Percentiles rank a stretch among this genome's conserved stretches.
These are phyloP conservation scores for Agonopterix arenella DNA, from an alignment of 2,888 invertebrate species.

Conservation along the genomic window DNA sequence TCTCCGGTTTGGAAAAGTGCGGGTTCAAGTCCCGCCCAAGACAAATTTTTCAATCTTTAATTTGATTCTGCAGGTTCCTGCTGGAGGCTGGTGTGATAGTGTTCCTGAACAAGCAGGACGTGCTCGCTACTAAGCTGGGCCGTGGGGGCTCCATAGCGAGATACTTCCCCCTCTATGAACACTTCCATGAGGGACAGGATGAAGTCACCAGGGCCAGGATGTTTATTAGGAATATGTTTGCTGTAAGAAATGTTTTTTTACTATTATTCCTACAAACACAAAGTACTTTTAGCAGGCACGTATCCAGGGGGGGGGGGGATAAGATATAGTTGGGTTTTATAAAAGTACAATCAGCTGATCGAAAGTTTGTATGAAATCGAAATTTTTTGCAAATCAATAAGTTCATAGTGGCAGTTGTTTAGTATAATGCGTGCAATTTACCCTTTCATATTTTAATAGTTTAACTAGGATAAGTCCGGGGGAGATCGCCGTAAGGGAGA, in stretches of 20 bases:
- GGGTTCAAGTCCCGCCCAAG: no score
- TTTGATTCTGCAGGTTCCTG: conserved; percentile 80
- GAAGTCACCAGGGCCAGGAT: conserved; percentile 81
- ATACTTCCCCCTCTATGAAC: conserved; percentile 81
- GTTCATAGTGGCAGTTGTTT: neutral
- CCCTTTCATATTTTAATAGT: no score
- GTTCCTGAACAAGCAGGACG: conserved; percentile 89
- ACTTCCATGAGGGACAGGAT: conserved; percentile 72
- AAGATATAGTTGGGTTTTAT: no score
- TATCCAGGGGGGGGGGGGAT: no score
- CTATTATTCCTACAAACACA: no score
- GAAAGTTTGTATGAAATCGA: neutral
- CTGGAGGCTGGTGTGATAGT: conserved; percentile 86
- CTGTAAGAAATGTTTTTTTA: conserved; percentile 51
- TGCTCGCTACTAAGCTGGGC: conserved; percentile 83
- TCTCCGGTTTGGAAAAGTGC: no score
- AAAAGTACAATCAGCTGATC: no score
- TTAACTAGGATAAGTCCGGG: no score
- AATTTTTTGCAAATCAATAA: neutral
- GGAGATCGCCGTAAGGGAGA: no score
- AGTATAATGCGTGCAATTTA: neutral
- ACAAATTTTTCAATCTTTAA: no score
- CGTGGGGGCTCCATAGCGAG: conserved; percentile 79
- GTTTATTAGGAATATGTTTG: conserved; percentile 81
- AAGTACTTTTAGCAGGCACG: no score